Percentiles rank a stretch among this genome's conserved stretches.
Conservation (phyloP, 2,113 vertebrate genomes). For the Falco punctatus region DNA sequence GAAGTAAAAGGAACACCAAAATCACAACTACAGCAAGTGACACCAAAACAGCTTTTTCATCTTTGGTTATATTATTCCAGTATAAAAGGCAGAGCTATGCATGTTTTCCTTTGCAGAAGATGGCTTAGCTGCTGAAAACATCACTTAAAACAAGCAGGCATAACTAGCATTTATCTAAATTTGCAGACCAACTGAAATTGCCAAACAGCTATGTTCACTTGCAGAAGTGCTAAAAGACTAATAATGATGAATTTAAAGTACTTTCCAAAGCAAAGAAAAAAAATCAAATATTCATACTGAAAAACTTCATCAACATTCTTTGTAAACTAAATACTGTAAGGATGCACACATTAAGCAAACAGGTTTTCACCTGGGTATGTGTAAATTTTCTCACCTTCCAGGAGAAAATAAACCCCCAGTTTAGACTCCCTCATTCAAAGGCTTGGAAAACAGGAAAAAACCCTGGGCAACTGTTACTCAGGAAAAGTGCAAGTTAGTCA, state of each 20-base stretch:
- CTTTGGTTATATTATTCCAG: not conserved
- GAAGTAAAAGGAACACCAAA: not conserved
- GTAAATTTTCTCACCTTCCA: not conserved
- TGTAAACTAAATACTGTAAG: not conserved
- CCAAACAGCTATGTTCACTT: not conserved
- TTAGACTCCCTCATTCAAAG: not conserved
- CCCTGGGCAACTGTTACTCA: not conserved
- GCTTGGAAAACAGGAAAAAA: not conserved
- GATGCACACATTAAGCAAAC: not conserved
- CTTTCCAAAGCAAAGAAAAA: not conserved
- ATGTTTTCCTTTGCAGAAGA: not conserved
- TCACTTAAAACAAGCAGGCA: not conserved
- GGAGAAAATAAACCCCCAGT: not conserved
- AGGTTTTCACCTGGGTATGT: fast-evolving
- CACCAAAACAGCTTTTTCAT: not conserved
- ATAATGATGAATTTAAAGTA: not conserved
- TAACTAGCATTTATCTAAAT: not conserved
- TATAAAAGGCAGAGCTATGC: not conserved
- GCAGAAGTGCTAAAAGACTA: not conserved
- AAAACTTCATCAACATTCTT: not conserved
- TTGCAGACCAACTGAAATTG: not conserved
- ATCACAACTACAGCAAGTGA: not conserved
- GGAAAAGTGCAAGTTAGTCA: not conserved
- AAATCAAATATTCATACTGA: not conserved
- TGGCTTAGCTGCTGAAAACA: not conserved